A percentile compares a stretch with the other conserved stretches of the same genome.
Evolutionary conservation across 2,888 invertebrate genomes (phyloP).

Genomic region (Xestoiulus laeticollis): DNA sequence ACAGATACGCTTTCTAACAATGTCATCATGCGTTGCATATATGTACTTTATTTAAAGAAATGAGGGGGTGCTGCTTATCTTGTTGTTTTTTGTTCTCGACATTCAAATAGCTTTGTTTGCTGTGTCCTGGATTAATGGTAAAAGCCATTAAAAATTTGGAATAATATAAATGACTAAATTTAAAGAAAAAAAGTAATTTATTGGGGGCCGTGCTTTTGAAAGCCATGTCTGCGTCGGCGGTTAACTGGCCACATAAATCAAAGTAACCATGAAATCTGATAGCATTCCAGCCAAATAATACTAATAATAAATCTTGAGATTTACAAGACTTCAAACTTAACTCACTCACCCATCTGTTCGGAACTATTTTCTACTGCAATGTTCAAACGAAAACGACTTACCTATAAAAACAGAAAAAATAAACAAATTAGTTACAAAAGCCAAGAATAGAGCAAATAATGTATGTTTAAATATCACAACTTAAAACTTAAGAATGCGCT

Average conservation of each 20-base stretch:
- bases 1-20: background rate
- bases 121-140: conserved; percentile 4
- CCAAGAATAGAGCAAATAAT: background rate
- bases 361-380: background rate
- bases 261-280: background rate
- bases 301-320: background rate
- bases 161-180: background rate
- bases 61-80: background rate
- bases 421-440: background rate
- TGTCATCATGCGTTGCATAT: background rate
- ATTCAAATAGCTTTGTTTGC: background rate
- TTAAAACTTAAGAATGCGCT: too few relatives aligned
- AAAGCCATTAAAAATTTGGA: background rate
- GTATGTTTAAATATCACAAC: too few relatives aligned
- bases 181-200: background rate
- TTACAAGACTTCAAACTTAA: background rate
- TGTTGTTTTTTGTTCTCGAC: background rate
- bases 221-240: conserved; percentile 3
- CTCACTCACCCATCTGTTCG: background rate
- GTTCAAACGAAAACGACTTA: conserved; percentile 1
- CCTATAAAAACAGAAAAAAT: background rate
- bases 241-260: background rate
- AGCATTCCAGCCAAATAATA: background rate
- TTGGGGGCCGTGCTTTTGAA: background rate
- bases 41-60: background rate